Evolutionary conservation across 2,888 invertebrate genomes (phyloP), one percentile per base, ranked within the genome.

Genomic region (Phrixothrix hirtus): DNA sequence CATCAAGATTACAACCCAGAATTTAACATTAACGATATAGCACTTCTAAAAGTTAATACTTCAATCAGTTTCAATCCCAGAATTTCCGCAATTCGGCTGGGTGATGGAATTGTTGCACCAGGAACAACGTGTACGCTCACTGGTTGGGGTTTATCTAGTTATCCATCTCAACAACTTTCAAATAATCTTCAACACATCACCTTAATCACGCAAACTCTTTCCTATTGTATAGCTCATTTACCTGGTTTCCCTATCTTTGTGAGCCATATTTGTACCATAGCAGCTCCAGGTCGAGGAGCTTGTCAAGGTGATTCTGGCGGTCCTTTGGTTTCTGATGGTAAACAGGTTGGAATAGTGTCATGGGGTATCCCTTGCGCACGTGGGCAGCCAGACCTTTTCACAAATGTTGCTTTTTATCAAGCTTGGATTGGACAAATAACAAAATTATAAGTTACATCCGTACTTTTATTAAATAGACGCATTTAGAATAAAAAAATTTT

Each of bases 281-380:
- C 81, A 17, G 78, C 75, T 62, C 65, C 68, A 32, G 84, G 84
- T 1, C 80, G 84, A 73, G 84, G 84, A 0, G 83, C 84, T 51
- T 73, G 67, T 1, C 70, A 80, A 77, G 81, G 81, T 54, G 81
- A 81, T 57, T 81, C 81, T 12, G 81, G 81, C 0, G 80, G 81
- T 1, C 81, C 81, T 0, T 65, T 81, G 10, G 76, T 78, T 6
- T 75, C 76, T 45, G 69, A 63, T 1, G 66, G 65, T 30, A 62
- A 50, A 1, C 66, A 79, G 2, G 77, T 79, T 1, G 81, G 81
- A 16, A 67, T 81, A 7, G 80, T 81, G 0, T 81, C 81, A 0
- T 81, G 80, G 80, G 81, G 80, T 2, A 73, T 76, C 67, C 79
- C 80, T 0, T 81, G 81, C 56, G 81, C 79, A 0, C 70, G 69